Base-by-base conservation (phyloP, 2,797 vertebrate genomes). In the Pipistrellus nathusii region DNA sequence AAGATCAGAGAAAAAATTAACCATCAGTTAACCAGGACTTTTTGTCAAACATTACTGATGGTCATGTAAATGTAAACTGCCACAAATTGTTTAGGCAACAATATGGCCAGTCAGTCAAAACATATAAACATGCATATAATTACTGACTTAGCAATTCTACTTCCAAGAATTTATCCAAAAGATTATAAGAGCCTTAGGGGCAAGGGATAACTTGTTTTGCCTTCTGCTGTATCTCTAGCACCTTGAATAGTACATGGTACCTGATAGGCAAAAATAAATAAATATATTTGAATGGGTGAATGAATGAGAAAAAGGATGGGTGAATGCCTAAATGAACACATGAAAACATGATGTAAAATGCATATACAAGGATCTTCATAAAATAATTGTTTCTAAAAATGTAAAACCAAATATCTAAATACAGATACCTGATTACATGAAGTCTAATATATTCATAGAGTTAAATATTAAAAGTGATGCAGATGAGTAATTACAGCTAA, bases 381-480 rank as follows among this genome's bases (percentile, higher is more conserved):
- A 13, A 10, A 76, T 2, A 41, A 90, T 32, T 86, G 0, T 64
- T 92, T 84, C 77, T 69, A 77, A 92, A 48, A 93, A 80, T 62
- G 75, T 69, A 64, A 66, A 94, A 23, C 3, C 30, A 82, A 85
- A 78, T 62, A 27, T 38, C 44, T 59, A 93, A 84, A 78, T 6
- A 38, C 10, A 66, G 23, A 84, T 88, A 44, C 10, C 53, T 90
- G 51, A 86, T 80, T 88, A 46, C 21, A 82, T 9, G 8, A 93
- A 81, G 30, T 53, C 32, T 62, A 35, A 82, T 12, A 81, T 55
- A 77, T 30, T 93, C 27, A 82, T 18, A 72, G 7, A 59, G 82
- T 38, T 85, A 89, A 82, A 82, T 92, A 95, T 82, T 25, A 92
- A 82, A 92, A 96, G 27, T 72, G 21, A 83, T 17, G 3, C 18